Conservation (phyloP, 2,113 vertebrate species). For the Pygoscelis adeliae region DNA sequence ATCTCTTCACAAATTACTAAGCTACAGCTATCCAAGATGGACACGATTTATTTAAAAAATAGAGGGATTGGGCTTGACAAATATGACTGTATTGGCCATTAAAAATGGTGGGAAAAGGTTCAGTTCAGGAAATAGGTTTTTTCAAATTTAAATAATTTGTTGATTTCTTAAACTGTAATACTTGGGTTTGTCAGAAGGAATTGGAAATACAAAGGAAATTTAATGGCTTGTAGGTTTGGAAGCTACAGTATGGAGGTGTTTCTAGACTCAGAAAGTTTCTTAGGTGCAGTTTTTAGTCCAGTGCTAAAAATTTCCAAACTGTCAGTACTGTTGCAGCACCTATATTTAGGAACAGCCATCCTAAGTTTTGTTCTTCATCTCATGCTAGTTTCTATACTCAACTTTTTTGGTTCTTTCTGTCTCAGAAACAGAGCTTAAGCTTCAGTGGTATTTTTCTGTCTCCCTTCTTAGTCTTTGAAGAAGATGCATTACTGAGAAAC, state of each 20-base stretch:
- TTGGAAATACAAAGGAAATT: not conserved
- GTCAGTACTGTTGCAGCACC: not conserved
- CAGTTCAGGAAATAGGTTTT: not conserved
- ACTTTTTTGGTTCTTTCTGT: not conserved
- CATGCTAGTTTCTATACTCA: not conserved
- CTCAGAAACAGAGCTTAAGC: not conserved
- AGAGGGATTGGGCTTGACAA: not conserved
- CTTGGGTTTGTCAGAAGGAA: not conserved
- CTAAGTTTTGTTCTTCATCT: not conserved
- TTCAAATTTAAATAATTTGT: not conserved
- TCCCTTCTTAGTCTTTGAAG: not conserved
- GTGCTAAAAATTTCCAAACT: not conserved
- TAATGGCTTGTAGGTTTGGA: not conserved
- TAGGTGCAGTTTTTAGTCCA: not conserved
- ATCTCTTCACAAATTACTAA: not conserved
- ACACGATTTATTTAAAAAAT: not conserved
- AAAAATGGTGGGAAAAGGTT: not conserved
- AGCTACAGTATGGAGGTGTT: not conserved
- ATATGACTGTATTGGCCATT: not conserved
- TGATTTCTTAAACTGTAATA: not conserved
- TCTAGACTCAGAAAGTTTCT: not conserved
- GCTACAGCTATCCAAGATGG: not conserved
- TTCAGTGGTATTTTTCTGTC: not conserved
- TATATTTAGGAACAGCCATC: not conserved
- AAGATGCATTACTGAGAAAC: not conserved